phyloP scores from a whole-genome alignment of 1,140 invertebrate genomes.

The Drosophila orena region DNA sequence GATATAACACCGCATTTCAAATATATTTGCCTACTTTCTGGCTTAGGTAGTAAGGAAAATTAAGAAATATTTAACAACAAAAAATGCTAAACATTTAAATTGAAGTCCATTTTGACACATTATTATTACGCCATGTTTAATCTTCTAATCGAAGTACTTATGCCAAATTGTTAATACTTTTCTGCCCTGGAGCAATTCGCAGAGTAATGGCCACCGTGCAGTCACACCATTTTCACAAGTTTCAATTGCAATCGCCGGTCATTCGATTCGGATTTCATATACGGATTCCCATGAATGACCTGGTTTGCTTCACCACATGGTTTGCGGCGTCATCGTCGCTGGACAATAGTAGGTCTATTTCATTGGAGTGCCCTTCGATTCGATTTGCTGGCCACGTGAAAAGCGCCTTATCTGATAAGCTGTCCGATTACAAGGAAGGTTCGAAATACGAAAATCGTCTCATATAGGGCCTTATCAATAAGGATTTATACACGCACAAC shows the following conservation, averaged over 20 bases:
- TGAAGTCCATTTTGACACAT: too few species aligned
- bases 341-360: not conserved
- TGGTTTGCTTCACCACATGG: not conserved
- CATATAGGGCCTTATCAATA: not conserved
- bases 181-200: not conserved
- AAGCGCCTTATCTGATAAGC: conserved; percentile 8
- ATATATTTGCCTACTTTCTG: conserved; percentile 4
- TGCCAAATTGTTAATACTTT: not conserved
- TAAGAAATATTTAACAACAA: not conserved
- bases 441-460: not conserved
- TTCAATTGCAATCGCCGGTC: not conserved
- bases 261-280: not conserved
- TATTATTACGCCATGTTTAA: too few species aligned
- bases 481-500: not conserved
- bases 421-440: conserved; percentile 4
- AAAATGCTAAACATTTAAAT: not conserved
- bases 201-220: not conserved
- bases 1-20: too few species aligned
- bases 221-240: not conserved
- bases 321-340: not conserved
- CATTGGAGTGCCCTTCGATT: conserved; percentile 1
- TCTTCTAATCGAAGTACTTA: not conserved
- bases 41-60: not conserved
- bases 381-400: conserved; percentile 7
- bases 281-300: not conserved